Evolutionary conservation across 1,140 invertebrate species (phyloP), one percentile per base, ranked within the genome.

Genomic region (Stegodyphus dumicola): DNA sequence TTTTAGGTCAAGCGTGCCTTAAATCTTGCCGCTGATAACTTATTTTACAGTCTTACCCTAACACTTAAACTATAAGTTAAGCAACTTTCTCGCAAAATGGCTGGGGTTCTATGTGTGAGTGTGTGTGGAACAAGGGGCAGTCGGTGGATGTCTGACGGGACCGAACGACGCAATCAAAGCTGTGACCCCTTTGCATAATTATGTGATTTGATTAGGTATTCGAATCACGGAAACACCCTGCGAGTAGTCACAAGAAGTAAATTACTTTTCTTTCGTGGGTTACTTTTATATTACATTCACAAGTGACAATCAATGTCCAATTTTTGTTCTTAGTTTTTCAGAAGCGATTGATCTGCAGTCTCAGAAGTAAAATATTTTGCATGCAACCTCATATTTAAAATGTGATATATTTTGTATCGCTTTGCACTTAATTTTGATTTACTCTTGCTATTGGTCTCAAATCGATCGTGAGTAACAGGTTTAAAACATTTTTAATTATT

Each of bases 181-280:
- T n/a, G 5, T 77, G 75, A 77, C 75, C 75, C 75, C 60, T 66
- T 77, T 77, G 64, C 73, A 15, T 77, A 56, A n/a, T 77, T 77
- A 77, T 66, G 60, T 60, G 18, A 53, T 56, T 75, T 75, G 73
- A 75, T 75, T 75, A 75, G 17, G 18, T 13, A 77, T 77, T 77
- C 75, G 52, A 18, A 49, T 51, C 60, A 65, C 54, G 75, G 60
- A 52, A 11, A 48, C 33, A 33, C 53, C 54, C 56, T 77, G 33
- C 51, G 56, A 65, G 75, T 65, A 60, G 60, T 77, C 75, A 77
- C 48, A 75, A 56, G 52, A 18, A 60, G 15, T 75, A 75, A 56
- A 56, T 75, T 56, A 52, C 53, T 49, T 52, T 18, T 7, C n/a
- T 18, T 73, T 7, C 17, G n/a, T 53, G n/a, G 51, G 15, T 18